A percentile compares a stretch with the other conserved stretches of the same genome.
Conservation (phyloP, 2,888 invertebrate species). For the Paralinhomoeus sp. region DNA sequence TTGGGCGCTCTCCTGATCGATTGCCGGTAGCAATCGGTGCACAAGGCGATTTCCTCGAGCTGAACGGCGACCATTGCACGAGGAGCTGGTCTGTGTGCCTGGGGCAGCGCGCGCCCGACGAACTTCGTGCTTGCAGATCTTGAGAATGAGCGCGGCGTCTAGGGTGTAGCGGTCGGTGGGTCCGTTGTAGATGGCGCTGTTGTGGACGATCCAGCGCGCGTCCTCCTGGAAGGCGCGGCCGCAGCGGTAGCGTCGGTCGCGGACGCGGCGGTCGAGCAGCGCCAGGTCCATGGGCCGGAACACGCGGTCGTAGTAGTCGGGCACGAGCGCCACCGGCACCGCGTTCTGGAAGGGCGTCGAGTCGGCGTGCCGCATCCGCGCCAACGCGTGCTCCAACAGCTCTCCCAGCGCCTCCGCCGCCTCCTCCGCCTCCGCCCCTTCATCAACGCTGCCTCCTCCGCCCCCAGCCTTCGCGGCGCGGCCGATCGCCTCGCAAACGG, state of each 20-base stretch:
- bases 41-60: slow-evolving; percentile 71
- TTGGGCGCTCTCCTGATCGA: slow-evolving; percentile 53
- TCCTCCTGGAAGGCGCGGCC: slow-evolving; percentile 71
- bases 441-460: slow-evolving; percentile 15
- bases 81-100: not conserved
- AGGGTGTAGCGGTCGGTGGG: slow-evolving; percentile 1
- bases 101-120: too few relatives aligned
- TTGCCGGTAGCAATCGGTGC: slow-evolving; percentile 67
- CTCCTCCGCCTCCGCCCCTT: slow-evolving; percentile 30
- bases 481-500: slow-evolving; percentile 41
- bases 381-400: slow-evolving; percentile 51
- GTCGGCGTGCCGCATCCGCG: slow-evolving; percentile 57
- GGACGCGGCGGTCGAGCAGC: slow-evolving; percentile 37
- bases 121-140: slow-evolving; percentile 57
- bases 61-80: slow-evolving; percentile 7
- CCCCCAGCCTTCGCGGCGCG: too few relatives aligned
- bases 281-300: slow-evolving; percentile 64
- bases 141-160: slow-evolving; percentile 50
- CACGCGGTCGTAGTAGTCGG: slow-evolving; percentile 55
- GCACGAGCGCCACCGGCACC: slow-evolving; percentile 45
- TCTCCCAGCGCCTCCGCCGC: slow-evolving; percentile 50
- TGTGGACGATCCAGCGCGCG: slow-evolving; percentile 76
- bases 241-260: slow-evolving; percentile 35
- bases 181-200: slow-evolving; percentile 68
- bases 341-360: slow-evolving; percentile 53